Conservation (phyloP, 2,888 invertebrate species). For the Heliothis peltigera region DNA sequence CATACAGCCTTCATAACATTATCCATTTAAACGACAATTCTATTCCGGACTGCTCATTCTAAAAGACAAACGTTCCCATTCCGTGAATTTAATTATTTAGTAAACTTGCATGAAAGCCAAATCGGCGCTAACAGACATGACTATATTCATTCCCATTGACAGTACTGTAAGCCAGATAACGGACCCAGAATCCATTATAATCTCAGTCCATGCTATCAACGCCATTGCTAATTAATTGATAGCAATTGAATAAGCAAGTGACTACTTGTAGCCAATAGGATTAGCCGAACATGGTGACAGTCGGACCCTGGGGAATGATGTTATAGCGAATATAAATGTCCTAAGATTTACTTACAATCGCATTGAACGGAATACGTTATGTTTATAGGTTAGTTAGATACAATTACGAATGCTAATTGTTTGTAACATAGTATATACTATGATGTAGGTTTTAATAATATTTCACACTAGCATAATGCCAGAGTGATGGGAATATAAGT, state of each 20-base stretch:
- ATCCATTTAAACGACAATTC: slow-evolving; percentile 22
- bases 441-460: no score
- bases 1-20: neutral
- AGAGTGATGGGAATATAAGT: no score
- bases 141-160: slow-evolving; percentile 44
- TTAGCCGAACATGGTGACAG: slow-evolving; percentile 45
- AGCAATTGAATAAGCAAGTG: slow-evolving; percentile 51
- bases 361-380: slow-evolving; percentile 32
- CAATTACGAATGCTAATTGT: slow-evolving; percentile 22
- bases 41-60: slow-evolving; percentile 11
- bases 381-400: slow-evolving; percentile 19
- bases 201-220: slow-evolving; percentile 47
- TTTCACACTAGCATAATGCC: no score
- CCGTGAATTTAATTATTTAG: slow-evolving; percentile 34
- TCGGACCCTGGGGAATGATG: slow-evolving; percentile 36
- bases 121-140: slow-evolving; percentile 14
- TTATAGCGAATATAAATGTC: slow-evolving; percentile 41
- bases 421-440: neutral
- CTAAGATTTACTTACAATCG: slow-evolving; percentile 41
- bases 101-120: slow-evolving; percentile 24
- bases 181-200: slow-evolving; percentile 51
- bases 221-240: slow-evolving; percentile 58
- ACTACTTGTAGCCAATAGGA: slow-evolving; percentile 43
- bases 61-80: slow-evolving; percentile 30
- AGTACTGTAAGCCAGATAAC: slow-evolving; percentile 41